A percentile compares a stretch with the other conserved stretches of the same genome.
Conservation (phyloP, 2,888 invertebrate species). For the Philopedon plagiatum region DNA sequence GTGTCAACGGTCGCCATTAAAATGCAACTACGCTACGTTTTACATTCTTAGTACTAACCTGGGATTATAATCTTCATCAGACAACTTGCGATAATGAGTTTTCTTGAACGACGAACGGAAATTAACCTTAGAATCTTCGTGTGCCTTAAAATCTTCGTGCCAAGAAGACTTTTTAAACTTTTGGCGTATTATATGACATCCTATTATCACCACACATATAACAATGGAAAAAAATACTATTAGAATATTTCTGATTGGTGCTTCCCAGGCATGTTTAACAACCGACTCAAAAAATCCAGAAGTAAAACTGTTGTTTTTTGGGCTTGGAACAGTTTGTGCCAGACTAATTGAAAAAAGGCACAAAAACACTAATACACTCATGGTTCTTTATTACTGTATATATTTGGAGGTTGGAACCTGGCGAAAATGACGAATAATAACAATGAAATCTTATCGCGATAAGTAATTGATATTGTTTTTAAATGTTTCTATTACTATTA, state of each 20-base stretch:
- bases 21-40: too few relatives aligned
- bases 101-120: constrained; percentile 1
- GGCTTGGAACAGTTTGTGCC: background rate
- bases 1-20: too few relatives aligned
- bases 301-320: background rate
- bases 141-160: background rate
- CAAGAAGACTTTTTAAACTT: background rate
- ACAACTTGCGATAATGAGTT: background rate
- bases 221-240: background rate
- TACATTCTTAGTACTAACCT: background rate
- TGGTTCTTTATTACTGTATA: too few relatives aligned
- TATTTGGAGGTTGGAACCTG: too few relatives aligned
- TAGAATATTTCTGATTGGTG: background rate
- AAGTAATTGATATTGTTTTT: too few relatives aligned
- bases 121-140: background rate
- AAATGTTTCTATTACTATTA: too few relatives aligned
- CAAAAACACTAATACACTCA: background rate
- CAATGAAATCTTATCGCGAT: too few relatives aligned
- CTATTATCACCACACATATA: background rate
- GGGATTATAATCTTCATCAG: background rate
- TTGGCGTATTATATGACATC: background rate
- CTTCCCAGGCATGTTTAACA: background rate
- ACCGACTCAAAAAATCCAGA: background rate
- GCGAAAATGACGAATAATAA: too few relatives aligned
- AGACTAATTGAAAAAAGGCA: background rate